These are phyloP conservation scores for Halcyon badia DNA, from an alignment of 2,797 vertebrate species.

Conservation along the genomic window DNA sequence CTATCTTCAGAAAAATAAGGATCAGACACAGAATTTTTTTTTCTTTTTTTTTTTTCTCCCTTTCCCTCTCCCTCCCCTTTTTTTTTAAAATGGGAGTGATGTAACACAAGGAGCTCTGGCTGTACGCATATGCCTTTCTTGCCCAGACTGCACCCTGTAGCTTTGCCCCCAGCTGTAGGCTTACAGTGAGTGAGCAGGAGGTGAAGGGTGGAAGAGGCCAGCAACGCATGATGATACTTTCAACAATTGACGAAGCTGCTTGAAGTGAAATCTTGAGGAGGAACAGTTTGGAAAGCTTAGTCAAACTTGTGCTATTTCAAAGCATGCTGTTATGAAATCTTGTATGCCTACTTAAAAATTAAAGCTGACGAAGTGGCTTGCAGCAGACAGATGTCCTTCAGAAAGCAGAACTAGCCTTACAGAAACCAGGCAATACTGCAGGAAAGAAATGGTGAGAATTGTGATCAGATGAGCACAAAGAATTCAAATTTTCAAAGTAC, in stretches of 20 bases:
- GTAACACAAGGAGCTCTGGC: background rate
- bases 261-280: background rate
- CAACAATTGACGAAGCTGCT: background rate
- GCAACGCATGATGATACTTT: background rate
- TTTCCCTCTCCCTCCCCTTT: too few relatives aligned
- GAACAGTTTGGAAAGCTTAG: background rate
- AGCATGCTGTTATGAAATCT: background rate
- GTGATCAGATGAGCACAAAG: background rate
- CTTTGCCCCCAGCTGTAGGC: background rate
- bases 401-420: background rate
- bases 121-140: background rate
- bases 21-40: constrained; percentile 47
- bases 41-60: background rate
- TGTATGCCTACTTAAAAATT: background rate
- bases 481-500: background rate
- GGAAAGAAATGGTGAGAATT: background rate
- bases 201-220: background rate
- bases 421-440: background rate
- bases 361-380: background rate
- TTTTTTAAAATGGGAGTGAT: background rate
- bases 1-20: constrained; percentile 44
- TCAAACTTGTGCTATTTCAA: background rate
- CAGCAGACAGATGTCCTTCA: background rate
- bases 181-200: background rate
- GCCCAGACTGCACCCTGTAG: rapidly evolving